Evolutionary conservation across 2,797 vertebrate species (phyloP), one percentile per base, ranked within the genome.

Genomic region (Enteromius trimaculatus): DNA sequence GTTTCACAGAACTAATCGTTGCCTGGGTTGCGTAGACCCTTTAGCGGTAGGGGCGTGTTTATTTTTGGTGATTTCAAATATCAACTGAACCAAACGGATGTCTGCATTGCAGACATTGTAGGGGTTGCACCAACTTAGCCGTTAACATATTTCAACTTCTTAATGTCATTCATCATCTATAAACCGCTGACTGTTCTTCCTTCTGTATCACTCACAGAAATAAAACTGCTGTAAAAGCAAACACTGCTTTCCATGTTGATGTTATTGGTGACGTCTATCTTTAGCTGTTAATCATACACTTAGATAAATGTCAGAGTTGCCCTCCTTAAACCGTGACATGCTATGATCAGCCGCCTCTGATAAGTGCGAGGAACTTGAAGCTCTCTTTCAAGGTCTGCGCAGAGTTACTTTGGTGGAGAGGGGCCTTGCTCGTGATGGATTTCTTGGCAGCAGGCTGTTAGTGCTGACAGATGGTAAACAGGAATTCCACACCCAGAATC

Each of bases 201-300:
- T 44, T 42, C 51, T 60, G 47, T 26, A n/a, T 60, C 60, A 4
- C 4, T 62, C 53, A 49, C 39, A 47, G 9, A 5, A 72, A 72
- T 51, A 62, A 64, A 72, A 21, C 51, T 23, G 17, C 37, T n/a
- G 23, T 47, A 39, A 39, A 58, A 62, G 21, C 19, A 62, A 80
- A 47, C 66, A 10, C 21, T 1, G 19, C 55, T 49, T 2, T 62
- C 60, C 58, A 42, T 68, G 6, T 11, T 84, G 79, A 65, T 51
- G n/a, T 79, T 55, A 80, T 64, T 84, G 70, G 60, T 68, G 23
- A 81, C 3, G 31, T 8, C 16, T 44, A 31, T 82, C 19, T 74
- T 74, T 53, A 3, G 51, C 55, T 49, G 65, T 88, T 85, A 84
- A 87, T 80, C 51, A 85, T 16, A n/a, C 1, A 47, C 69, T 81